Conservation (phyloP, 2,797 vertebrate genomes). For the Taeniopygia guttata region DNA sequence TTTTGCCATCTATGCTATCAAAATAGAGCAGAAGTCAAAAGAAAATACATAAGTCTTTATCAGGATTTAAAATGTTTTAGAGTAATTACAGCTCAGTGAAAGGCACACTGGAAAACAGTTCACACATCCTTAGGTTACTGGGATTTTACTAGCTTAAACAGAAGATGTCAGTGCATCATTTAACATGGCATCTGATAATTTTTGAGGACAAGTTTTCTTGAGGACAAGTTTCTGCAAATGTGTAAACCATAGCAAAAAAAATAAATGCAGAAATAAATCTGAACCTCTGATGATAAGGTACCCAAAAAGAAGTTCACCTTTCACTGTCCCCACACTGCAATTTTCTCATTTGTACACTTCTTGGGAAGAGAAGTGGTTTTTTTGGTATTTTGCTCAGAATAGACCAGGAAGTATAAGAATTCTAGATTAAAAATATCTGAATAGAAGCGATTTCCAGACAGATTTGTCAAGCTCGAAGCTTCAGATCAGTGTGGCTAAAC, state of each 20-base stretch:
- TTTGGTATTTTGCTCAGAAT: constrained; percentile 5
- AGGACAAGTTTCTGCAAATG: neutral
- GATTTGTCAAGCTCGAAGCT: neutral
- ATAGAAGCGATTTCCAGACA: constrained; percentile 5
- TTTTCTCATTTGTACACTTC: constrained; percentile 14
- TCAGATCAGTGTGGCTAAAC: neutral
- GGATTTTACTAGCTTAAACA: neutral
- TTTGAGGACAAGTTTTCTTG: neutral
- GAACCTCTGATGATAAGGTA: neutral
- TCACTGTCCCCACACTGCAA: neutral
- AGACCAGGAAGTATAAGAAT: constrained; percentile 17
- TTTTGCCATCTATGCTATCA: constrained; percentile 42
- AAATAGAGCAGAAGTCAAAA: constrained; percentile 47
- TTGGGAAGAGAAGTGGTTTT: neutral
- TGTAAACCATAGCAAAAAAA: neutral
- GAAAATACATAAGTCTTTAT: neutral
- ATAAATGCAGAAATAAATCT: neutral
- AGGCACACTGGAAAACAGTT: neutral
- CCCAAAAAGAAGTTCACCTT: neutral
- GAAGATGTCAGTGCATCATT: neutral
- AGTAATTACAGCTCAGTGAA: neutral
- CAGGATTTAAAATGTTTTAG: neutral
- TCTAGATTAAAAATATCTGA: neutral
- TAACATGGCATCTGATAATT: neutral
- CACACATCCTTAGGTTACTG: neutral